A percentile compares a stretch with the other conserved stretches of the same genome.
Evolutionary conservation across 2,113 vertebrate species (phyloP).

Genomic region (Poecile atricapillus): DNA sequence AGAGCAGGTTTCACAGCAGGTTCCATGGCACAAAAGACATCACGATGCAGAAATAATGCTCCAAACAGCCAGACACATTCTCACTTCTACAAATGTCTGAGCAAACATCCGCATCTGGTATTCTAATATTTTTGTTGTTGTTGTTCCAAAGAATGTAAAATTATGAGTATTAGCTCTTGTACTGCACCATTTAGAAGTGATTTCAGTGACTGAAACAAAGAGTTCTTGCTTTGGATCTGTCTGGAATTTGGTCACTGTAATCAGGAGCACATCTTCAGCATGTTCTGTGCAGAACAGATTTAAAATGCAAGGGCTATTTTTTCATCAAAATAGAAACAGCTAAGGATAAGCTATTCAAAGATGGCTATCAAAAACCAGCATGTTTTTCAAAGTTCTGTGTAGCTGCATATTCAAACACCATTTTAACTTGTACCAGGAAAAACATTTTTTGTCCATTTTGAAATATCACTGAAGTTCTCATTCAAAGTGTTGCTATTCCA

Average conservation of each 20-base stretch:
- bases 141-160: conserved; percentile 56
- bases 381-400: conserved; percentile 2
- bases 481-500: conserved; percentile 6
- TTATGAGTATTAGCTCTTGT: conserved; percentile 40
- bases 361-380: neutral
- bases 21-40: conserved; percentile 66
- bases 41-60: conserved; percentile 60
- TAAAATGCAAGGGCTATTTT: neutral
- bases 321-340: neutral
- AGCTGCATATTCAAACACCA: neutral
- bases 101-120: conserved; percentile 69
- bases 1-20: conserved; percentile 70
- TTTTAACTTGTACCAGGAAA: neutral
- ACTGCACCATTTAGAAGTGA: neutral
- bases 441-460: neutral
- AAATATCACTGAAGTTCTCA: conserved; percentile 12
- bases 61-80: conserved; percentile 69
- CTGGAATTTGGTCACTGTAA: neutral
- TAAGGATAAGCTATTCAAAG: neutral
- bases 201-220: neutral
- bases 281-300: neutral
- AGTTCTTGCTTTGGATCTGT: neutral
- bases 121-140: neutral
- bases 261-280: neutral
- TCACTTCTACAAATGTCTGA: conserved; percentile 72